Base-by-base conservation (phyloP, 2,888 invertebrate species). In the Lottia scabra region DNA sequence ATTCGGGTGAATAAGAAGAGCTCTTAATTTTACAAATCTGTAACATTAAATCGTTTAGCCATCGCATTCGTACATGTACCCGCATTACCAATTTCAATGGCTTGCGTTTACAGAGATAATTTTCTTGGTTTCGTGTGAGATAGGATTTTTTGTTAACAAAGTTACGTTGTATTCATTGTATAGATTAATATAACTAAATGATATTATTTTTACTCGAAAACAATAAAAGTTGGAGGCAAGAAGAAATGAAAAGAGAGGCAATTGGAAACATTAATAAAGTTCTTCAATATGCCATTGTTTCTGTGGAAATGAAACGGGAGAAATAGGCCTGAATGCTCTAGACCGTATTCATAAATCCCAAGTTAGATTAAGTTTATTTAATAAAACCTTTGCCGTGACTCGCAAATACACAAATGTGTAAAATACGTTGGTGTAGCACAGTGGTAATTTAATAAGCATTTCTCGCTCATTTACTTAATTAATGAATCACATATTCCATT, bases 191-290 rank as follows among this genome's bases (percentile, higher is more conserved):
- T 46, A 26, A 48, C 70, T 65, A 70, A 56, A 66, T 65, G 70
- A 65, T 65, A 70, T 70, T 66, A 70, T 62, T 70, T 62, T 70
- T 65, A 65, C 56, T 45, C 46, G 65, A 56, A 30, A 65, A 56
- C 66, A 66, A 70, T 70, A 66, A 46, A 70, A 70, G 62, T 65
- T 65, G 62, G 66, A 64, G 38, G 65, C 27, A 63, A 70, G 65
- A 70, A 70, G 62, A 70, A 70, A 38, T 56, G 56, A 56, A 56
- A 56, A 56, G 56, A 56, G 38, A 48, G 66, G 48, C 70, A 70
- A 62, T n/a, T 70, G 66, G 70, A 45, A 46, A 70, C 65, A 65
- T 56, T 65, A 70, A 70, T 70, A 70, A 70, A 70, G 38, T 70
- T 70, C 70, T 70, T 62, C 70, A 62, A 27, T 44, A 56, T 56